phyloP scores from a whole-genome alignment of 2,888 invertebrate genomes.

The Taphrorychus bicolor region DNA sequence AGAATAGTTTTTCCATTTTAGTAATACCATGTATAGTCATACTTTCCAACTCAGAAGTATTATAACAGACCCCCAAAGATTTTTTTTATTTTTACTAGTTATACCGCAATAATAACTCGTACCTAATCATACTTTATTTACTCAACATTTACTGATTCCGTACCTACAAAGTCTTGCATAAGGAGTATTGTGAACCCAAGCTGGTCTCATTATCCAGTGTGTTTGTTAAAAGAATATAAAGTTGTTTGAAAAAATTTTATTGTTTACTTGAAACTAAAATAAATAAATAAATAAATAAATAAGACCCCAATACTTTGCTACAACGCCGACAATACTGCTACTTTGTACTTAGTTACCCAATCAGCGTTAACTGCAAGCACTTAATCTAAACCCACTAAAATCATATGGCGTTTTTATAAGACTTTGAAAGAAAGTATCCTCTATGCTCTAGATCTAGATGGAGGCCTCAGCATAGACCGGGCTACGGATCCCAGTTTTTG shows the following conservation, averaged over 20 bases:
- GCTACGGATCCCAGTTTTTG: constrained; percentile 74
- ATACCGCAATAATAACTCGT: not conserved
- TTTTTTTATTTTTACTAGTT: not conserved
- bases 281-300: constrained; percentile 22
- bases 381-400: not conserved
- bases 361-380: not conserved
- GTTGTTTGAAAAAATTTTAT: constrained; percentile 5
- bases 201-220: too few species aligned
- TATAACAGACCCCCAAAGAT: not conserved
- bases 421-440: not conserved
- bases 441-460: constrained; percentile 52
- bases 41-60: not conserved
- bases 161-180: not conserved
- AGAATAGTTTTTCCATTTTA: too few species aligned
- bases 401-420: not conserved
- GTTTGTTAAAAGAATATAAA: constrained; percentile 6
- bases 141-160: not conserved
- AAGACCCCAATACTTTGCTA: constrained; percentile 2
- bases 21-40: too few species aligned
- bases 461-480: constrained; percentile 67
- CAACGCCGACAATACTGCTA: not conserved
- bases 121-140: not conserved
- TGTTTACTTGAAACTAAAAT: constrained; percentile 6
- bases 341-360: not conserved
- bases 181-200: too few species aligned